Conservation (phyloP, 2,113 vertebrate genomes). For the Xiphophorus maculatus region DNA sequence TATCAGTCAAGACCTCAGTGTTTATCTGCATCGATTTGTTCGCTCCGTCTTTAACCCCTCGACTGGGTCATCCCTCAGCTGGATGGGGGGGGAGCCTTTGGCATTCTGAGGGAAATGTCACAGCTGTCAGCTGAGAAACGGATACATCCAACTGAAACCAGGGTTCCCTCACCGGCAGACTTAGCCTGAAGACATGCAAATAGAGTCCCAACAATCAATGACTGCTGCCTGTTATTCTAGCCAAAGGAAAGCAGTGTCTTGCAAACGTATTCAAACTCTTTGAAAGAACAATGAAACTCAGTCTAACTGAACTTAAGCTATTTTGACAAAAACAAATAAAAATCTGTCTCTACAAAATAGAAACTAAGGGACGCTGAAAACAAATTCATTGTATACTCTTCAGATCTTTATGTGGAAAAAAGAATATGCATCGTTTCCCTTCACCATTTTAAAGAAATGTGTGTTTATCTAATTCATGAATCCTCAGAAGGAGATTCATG, state of each 20-base stretch:
- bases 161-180: constrained; percentile 17
- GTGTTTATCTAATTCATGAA: too few species aligned
- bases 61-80: constrained; percentile 42
- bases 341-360: too few species aligned
- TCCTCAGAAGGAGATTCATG: too few species aligned
- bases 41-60: constrained; percentile 36
- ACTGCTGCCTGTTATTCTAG: background rate
- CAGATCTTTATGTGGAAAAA: too few species aligned
- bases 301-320: too few species aligned
- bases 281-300: too few species aligned
- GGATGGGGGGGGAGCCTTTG: constrained; percentile 46
- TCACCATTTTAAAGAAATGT: too few species aligned
- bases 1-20: constrained; percentile 38
- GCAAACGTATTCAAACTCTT: too few species aligned
- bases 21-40: constrained; percentile 57
- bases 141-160: constrained; percentile 42
- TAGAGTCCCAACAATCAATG: constrained; percentile 11
- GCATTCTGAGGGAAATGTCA: constrained; percentile 75
- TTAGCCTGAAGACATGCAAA: constrained; percentile 29
- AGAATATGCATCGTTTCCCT: too few species aligned
- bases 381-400: too few species aligned
- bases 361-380: too few species aligned
- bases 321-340: too few species aligned
- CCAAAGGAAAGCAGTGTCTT: background rate
- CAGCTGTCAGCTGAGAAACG: constrained; percentile 56